Base-by-base conservation (phyloP, 2,113 vertebrate species). In the Forbesichthys agassizii region DNA sequence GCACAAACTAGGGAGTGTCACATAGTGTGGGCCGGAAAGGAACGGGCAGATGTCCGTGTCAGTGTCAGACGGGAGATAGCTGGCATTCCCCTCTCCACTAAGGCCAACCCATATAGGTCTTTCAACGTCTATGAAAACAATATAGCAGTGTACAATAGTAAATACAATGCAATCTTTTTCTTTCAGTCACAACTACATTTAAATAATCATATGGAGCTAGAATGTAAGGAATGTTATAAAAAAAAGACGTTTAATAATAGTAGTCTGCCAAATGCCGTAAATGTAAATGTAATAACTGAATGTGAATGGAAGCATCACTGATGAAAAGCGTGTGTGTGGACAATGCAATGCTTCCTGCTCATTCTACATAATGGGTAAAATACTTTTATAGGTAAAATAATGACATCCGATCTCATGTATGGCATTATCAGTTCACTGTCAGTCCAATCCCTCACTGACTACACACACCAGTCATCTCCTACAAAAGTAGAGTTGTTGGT, bases 251-350 rank as follows among this genome's bases (percentile, higher is more conserved):
- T 16, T 16, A 16, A 16, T 16, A 16, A 16, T 16, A 16, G 16
- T 16, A 16, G 16, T 16, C 16, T 16, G 16, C 16, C 16, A 16
- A 16, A 16, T 16, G 16, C 16, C 16, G 16, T 16, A 16, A 16
- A 16, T 82, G n/a, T 46, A 48, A 14, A 33, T 82, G 66, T 71
- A 66, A 74, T 61, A 68, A 10, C 47, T 48, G 1, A 78, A 42
- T 63, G 12, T 64, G 53, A 59, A 12, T 52, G 61, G 47, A 51
- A 42, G 11, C 27, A 66, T 27, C n/a, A 1, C 59, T 52, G 4
- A 0, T 51, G 52, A 55, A 62, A 58, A 64, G 61, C 66, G 49
- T 66, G 18, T 69, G 52, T 33, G 58, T 9, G n/a, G 27, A 27
- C 27, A 27, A 54, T 16, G 14, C 14, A 56, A 70, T 33, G 48